phyloP scores from a whole-genome alignment of 2,888 invertebrate genomes.

The Cosmorhoe ocellata region DNA sequence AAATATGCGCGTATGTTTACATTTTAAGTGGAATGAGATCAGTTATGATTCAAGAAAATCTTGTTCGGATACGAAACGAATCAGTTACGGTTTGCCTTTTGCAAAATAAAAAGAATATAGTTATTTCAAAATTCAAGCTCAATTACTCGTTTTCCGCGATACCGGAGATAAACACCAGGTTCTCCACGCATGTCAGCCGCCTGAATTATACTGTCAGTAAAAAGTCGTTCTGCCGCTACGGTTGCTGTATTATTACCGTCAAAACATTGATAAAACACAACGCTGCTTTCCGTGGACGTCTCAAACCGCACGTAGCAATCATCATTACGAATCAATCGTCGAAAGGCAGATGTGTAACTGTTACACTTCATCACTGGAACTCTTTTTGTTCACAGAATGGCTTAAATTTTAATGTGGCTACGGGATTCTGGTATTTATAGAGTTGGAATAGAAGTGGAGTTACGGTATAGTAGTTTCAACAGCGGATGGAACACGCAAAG shows the following conservation, averaged over 20 bases:
- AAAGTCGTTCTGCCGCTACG: slow-evolving; percentile 60
- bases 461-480: slow-evolving; percentile 26
- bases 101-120: slow-evolving; percentile 26
- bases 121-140: slow-evolving; percentile 24
- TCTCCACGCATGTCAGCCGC: slow-evolving; percentile 47
- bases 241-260: slow-evolving; percentile 66
- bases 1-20: too few species aligned
- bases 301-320: slow-evolving; percentile 63
- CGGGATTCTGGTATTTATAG: slow-evolving; percentile 33
- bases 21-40: neutral
- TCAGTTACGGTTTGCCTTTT: slow-evolving; percentile 19
- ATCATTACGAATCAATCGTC: slow-evolving; percentile 40
- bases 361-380: slow-evolving; percentile 71
- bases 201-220: slow-evolving; percentile 62
- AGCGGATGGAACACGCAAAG: slow-evolving; percentile 52
- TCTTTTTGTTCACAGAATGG: slow-evolving; percentile 41
- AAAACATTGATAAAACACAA: slow-evolving; percentile 60
- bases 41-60: slow-evolving; percentile 11
- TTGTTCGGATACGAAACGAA: slow-evolving; percentile 20
- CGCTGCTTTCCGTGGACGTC: slow-evolving; percentile 60
- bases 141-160: slow-evolving; percentile 33
- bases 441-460: slow-evolving; percentile 33
- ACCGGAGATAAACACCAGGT: slow-evolving; percentile 37
- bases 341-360: slow-evolving; percentile 61
- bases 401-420: slow-evolving; percentile 6